Conservation (phyloP, 2,113 vertebrate species). For the Tachycineta bicolor region DNA sequence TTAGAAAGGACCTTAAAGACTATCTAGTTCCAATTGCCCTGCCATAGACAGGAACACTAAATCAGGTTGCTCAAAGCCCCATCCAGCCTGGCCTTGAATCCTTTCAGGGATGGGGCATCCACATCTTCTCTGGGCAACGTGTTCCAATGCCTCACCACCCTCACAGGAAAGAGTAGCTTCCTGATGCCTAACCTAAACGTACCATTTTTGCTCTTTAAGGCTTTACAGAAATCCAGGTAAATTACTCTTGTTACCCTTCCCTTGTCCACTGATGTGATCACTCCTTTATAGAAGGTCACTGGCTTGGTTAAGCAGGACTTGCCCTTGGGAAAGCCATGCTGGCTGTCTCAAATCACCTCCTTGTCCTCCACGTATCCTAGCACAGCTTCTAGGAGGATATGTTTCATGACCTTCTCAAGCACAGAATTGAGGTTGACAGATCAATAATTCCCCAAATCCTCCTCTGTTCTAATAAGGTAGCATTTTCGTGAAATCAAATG, state of each 20-base stretch:
- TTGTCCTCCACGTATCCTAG: background rate
- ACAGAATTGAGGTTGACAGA: background rate
- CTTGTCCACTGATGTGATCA: background rate
- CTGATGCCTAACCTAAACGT: background rate
- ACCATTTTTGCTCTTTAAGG: background rate
- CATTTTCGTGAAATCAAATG: background rate
- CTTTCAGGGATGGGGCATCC: no score
- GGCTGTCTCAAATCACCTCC: background rate
- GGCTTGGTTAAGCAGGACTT: background rate
- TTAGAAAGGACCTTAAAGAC: background rate
- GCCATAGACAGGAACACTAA: background rate
- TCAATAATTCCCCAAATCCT: background rate
- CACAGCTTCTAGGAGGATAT: background rate
- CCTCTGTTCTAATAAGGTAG: background rate
- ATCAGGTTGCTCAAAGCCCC: background rate
- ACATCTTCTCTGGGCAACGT: fast-evolving
- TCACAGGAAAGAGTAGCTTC: background rate
- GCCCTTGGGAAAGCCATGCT: background rate
- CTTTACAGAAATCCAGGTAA: background rate
- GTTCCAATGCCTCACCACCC: background rate
- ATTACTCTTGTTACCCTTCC: background rate
- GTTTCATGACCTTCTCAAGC: background rate
- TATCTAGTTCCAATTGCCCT: background rate
- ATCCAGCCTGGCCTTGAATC: background rate
- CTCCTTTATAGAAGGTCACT: background rate